A percentile compares a stretch with the other conserved stretches of the same genome.
phyloP scores from a whole-genome alignment of 2,797 vertebrate species.

The Chaetodon trifasciatus region DNA sequence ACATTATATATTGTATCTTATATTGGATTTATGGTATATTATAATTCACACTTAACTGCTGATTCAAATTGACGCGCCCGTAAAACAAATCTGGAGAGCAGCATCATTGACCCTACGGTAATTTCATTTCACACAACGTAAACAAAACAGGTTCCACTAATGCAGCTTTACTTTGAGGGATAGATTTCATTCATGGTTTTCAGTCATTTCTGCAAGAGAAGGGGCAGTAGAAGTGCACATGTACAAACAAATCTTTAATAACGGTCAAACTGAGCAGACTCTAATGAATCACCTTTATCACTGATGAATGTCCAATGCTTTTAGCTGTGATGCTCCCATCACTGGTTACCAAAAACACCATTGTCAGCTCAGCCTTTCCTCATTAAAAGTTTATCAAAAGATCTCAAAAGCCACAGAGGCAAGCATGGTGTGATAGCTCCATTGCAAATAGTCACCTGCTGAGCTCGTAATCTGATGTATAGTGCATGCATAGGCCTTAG shows the following conservation, averaged over 20 bases:
- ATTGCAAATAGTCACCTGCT: neutral
- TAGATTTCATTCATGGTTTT: neutral
- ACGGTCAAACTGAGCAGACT: neutral
- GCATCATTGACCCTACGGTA: neutral
- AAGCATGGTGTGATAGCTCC: neutral
- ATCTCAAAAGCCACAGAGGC: neutral
- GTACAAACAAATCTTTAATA: neutral
- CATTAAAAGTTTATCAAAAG: slow-evolving; percentile 8
- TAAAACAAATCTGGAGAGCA: slow-evolving; percentile 1
- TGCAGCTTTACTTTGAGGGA: slow-evolving; percentile 1
- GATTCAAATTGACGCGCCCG: slow-evolving; percentile 10
- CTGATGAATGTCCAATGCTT: neutral
- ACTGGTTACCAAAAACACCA: neutral
- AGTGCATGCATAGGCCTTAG: neutral
- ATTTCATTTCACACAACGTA: neutral
- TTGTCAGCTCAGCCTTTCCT: neutral
- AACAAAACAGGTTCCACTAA: neutral
- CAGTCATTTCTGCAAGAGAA: neutral
- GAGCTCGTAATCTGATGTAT: neutral
- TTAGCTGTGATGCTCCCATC: slow-evolving; percentile 1
- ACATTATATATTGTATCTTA: slow-evolving; percentile 12
- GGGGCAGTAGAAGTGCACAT: neutral
- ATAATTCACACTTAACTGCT: slow-evolving; percentile 24
- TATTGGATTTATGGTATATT: slow-evolving; percentile 16
- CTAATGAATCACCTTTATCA: neutral